Conservation (phyloP, 2,797 vertebrate species). For the Epinephelus coioides region DNA sequence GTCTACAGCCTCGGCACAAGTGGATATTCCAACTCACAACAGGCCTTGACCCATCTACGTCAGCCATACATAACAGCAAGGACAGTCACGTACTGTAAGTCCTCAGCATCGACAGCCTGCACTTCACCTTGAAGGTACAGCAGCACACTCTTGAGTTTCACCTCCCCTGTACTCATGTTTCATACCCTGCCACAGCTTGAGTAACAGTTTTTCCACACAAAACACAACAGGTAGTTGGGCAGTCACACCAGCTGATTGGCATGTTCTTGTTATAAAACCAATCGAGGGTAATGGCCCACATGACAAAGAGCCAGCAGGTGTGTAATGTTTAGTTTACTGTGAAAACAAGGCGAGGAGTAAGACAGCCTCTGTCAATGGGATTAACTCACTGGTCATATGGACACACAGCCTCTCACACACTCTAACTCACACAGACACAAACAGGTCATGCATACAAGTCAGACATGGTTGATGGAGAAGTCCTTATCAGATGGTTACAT, state of each 20-base stretch:
- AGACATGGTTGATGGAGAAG: slow-evolving; percentile 1
- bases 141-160: slow-evolving; percentile 53
- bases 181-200: slow-evolving; percentile 55
- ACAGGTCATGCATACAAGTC: neutral
- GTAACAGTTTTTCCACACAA: slow-evolving; percentile 68
- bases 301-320: slow-evolving; percentile 39
- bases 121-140: slow-evolving; percentile 62
- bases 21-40: slow-evolving; percentile 16
- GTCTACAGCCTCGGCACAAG: slow-evolving; percentile 13
- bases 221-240: slow-evolving; percentile 38
- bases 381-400: slow-evolving; percentile 15
- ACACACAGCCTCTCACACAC: neutral
- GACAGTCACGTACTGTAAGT: slow-evolving; percentile 45
- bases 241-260: slow-evolving; percentile 20
- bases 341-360: slow-evolving; percentile 45
- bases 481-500: slow-evolving; percentile 29
- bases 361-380: slow-evolving; percentile 10
- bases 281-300: slow-evolving; percentile 8
- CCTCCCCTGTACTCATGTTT: slow-evolving; percentile 58
- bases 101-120: slow-evolving; percentile 23
- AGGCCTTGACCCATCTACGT: slow-evolving; percentile 36
- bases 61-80: slow-evolving; percentile 42
- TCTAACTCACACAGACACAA: slow-evolving; percentile 7
- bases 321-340: slow-evolving; percentile 55
- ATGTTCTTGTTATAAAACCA: slow-evolving; percentile 41